Evolutionary conservation across 2,113 vertebrate genomes (phyloP), one percentile per base, ranked within the genome.

Genomic region (Myiopsitta monachus): DNA sequence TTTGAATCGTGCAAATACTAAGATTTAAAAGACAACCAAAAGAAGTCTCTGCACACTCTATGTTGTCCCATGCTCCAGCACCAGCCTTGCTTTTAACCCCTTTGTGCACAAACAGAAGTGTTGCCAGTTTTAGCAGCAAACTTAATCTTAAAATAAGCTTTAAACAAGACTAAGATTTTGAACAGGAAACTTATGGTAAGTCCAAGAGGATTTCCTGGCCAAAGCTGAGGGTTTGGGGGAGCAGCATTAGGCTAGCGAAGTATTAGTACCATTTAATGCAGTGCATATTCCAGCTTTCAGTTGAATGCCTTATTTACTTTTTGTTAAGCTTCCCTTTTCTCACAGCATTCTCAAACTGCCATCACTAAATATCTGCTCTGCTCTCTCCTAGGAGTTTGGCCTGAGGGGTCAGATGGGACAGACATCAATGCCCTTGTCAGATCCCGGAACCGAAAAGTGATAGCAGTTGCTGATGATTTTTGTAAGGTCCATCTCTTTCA

Each of bases 401-500:
- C 99, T 0, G 99, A 99, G 97, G 99, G 99, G 18, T 99, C 99
- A 1, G 99, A 99, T 23, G 99, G 99, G 28, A 99, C 99, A 17
- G 99, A 99, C 93, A 99, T 99, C 97, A 99, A 99, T 26, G 99
- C 99, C 14, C 98, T 99, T 94, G 98, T 99, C 51, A 98, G 99
- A 61, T 99, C 99, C 77, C 99, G 98, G 97, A 99, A 98, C 81
- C 98, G 99, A 84, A 99, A 98, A 92, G 99, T 99, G 89, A 98
- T 99, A 39, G 99, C 99, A 41, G 97, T 99, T 74, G 99, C 99
- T 33, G 99, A 99, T 73, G 99, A 99, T 96, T 99, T 99, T 96
- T 99, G 99, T 97, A 99, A 99, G 97, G 99, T 99, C 84, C 99
- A 99, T 91, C 98, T 99, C 91, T 99, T 99, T 96, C 98, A 99